Base-by-base conservation (phyloP, 2,113 vertebrate species). In the Thunnus thynnus region DNA sequence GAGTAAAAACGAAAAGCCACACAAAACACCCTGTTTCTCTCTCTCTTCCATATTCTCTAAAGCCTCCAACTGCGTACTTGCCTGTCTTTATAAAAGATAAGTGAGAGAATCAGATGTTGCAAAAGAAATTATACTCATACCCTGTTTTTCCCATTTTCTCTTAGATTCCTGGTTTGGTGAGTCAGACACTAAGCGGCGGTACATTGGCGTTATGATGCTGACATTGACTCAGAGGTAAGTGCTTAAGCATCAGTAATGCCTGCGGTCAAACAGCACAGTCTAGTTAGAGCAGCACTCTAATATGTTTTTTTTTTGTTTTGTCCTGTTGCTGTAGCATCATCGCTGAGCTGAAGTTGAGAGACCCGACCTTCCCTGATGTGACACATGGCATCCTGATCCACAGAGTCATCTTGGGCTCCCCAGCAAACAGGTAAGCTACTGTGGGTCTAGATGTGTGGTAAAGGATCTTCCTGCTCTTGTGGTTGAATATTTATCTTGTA, bases 151-250 rank as follows among this genome's bases (percentile, higher is more conserved):
- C 12, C 0, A 22, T 65, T 12, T 78, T 64, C 18, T 30, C 17
- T 0, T 83, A 99, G 98, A 85, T 78, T 97, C 96, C 10, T 95
- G 93, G 95, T 96, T 96, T 55, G 92, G 95, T 20, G 93, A 80
- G 0, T 79, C 94, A 0, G 95, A 95, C 52, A 66, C 87, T 0
- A 97, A 95, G 89, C 95, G 95, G 14, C 95, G 96, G 0, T 99
- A 99, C 90, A 99, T 99, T 0, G 98, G 98, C 2, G 97, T 99
- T 27, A 98, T 96, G 95, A 99, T 99, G 98, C 91, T 99, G 87
- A 98, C 98, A 0, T 95, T 99, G 16, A 97, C 97, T 0, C 97
- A 94, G 4, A 98, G 97, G 98, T 99, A 91, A 81, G 52, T 4
- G 3, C 20, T 48, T 68, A 18, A 46, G 16, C 2, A 1, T 18